A percentile compares a stretch with the other conserved stretches of the same genome.
Evolutionary conservation across 1,140 invertebrate genomes (phyloP).

Genomic region (Atta texana): DNA sequence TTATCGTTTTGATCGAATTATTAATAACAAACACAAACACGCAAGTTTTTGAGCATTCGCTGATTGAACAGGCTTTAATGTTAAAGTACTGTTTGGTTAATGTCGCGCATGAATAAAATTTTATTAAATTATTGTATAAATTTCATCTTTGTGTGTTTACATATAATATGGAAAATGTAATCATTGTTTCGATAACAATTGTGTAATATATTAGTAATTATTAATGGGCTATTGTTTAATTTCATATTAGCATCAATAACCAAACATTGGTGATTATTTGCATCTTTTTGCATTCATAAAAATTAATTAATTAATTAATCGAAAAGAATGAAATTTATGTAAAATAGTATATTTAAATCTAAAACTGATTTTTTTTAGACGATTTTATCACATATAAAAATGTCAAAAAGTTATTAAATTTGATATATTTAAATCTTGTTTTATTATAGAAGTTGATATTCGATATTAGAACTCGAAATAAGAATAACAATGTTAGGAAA

Average conservation of each 20-base stretch:
- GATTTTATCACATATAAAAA: not conserved
- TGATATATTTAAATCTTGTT: not conserved
- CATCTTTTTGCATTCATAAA: not conserved
- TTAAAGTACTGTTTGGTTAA: constrained; percentile 18
- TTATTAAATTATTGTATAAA: constrained; percentile 21
- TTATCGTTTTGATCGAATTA: constrained; percentile 53
- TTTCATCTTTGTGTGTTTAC: not conserved
- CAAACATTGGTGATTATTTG: not conserved
- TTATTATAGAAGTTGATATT: not conserved
- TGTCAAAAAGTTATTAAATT: not conserved
- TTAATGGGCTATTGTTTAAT: not conserved
- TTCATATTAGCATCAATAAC: not conserved
- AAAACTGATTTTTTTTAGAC: not conserved
- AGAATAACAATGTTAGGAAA: not conserved
- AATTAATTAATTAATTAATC: not conserved
- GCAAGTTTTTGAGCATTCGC: constrained; percentile 25
- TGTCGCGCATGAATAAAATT: constrained; percentile 1
- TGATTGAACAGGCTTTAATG: constrained; percentile 36
- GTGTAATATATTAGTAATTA: not conserved
- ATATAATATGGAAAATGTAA: not conserved
- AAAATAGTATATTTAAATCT: constrained; percentile 18
- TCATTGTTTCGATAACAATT: not conserved
- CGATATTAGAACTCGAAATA: not conserved
- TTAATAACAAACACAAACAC: constrained; percentile 41
- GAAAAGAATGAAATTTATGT: not conserved